A percentile compares a stretch with the other conserved stretches of the same genome.
Evolutionary conservation across 2,113 vertebrate species (phyloP).

Genomic region (Ranitomeya imitator): DNA sequence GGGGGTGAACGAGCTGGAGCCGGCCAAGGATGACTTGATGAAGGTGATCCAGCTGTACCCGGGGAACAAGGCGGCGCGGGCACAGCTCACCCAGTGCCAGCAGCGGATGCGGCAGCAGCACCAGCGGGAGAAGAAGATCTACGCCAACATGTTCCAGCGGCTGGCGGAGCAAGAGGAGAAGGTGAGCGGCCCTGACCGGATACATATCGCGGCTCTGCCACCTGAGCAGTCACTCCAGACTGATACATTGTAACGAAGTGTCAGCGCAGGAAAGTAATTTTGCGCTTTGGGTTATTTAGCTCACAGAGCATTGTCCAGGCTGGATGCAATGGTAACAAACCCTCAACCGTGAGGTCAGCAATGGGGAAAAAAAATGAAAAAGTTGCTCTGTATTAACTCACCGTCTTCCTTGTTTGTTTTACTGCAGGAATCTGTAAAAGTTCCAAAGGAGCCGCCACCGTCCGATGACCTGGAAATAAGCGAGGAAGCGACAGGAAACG

Average conservation of each 20-base stretch:
- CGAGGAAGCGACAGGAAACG: background rate
- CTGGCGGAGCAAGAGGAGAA: slow-evolving; percentile 88
- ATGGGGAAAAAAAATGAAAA: too few species aligned
- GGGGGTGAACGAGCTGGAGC: slow-evolving; percentile 89
- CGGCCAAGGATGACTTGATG: slow-evolving; percentile 87
- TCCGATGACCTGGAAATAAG: slow-evolving; percentile 25
- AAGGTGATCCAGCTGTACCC: slow-evolving; percentile 90
- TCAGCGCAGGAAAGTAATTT: too few species aligned
- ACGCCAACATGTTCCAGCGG: slow-evolving; percentile 98
- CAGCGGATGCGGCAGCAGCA: slow-evolving; percentile 89
- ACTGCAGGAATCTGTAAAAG: background rate
- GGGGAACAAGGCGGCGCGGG: slow-evolving; percentile 90
- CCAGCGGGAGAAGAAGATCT: slow-evolving; percentile 91
- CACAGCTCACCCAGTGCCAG: slow-evolving; percentile 86
- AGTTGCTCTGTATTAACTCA: background rate
- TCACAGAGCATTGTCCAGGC: too few species aligned
- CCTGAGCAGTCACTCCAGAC: too few species aligned
- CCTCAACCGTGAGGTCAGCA: too few species aligned
- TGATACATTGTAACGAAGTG: too few species aligned
- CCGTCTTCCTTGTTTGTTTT: background rate
- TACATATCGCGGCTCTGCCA: background rate
- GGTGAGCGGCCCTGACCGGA: slow-evolving; percentile 67
- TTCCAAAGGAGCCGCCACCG: background rate
- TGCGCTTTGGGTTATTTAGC: too few species aligned
- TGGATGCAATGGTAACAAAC: too few species aligned